phyloP scores from a whole-genome alignment of 2,797 vertebrate species.

The Gadopsis marmoratus region DNA sequence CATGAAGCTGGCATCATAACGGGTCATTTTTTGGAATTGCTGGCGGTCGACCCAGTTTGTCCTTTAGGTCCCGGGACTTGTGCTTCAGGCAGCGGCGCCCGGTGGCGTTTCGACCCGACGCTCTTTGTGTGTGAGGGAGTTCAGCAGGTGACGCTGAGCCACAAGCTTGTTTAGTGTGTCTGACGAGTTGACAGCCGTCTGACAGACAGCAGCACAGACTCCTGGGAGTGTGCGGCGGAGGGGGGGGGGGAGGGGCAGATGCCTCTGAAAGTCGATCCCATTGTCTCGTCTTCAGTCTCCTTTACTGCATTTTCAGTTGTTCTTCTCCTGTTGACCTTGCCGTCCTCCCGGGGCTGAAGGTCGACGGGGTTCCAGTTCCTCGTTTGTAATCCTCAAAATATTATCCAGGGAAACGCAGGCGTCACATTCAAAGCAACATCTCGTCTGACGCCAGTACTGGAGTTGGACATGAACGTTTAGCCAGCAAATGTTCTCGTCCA shows the following conservation, averaged over 20 bases:
- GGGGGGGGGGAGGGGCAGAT: slow-evolving; percentile 7
- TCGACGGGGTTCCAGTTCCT: not conserved
- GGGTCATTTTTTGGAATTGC: not conserved
- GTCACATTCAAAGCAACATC: not conserved
- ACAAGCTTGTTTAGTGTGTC: slow-evolving; percentile 20
- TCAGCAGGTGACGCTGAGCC: slow-evolving; percentile 35
- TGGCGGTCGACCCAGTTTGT: not conserved
- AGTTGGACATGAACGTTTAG: not conserved
- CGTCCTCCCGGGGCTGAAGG: slow-evolving; percentile 16
- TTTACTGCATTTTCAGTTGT: slow-evolving; percentile 56
- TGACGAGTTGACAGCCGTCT: slow-evolving; percentile 46
- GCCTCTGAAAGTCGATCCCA: slow-evolving; percentile 68
- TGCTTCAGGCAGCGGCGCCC: not conserved
- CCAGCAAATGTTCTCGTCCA: no score
- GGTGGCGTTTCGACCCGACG: slow-evolving; percentile 7
- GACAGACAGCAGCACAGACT: slow-evolving; percentile 42
- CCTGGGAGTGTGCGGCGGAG: slow-evolving; percentile 18
- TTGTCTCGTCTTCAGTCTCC: slow-evolving; percentile 60
- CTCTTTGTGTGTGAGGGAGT: slow-evolving; percentile 26
- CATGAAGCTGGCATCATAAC: not conserved
- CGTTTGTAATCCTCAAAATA: not conserved
- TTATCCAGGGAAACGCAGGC: not conserved
- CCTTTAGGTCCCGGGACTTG: not conserved
- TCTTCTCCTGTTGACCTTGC: slow-evolving; percentile 31
- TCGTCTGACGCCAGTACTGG: not conserved